Conservation (phyloP, 2,888 invertebrate species). For the Noctua pronuba region DNA sequence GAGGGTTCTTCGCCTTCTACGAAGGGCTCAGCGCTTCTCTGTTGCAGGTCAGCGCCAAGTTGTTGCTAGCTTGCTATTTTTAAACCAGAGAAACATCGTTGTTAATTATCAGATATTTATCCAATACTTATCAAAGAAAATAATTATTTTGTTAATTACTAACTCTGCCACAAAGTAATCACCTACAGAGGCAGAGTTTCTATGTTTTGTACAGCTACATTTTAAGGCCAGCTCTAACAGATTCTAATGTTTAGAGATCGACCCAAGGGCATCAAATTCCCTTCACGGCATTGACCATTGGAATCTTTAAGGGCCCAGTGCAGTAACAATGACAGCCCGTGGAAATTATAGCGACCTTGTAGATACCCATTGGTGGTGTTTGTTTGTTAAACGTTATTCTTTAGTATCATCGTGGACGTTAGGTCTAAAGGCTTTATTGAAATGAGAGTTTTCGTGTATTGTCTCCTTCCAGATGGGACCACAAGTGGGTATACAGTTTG, state of each 20-base stretch:
- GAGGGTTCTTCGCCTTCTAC: slow-evolving; percentile 82
- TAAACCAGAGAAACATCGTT: background rate
- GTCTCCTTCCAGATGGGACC: slow-evolving; percentile 81
- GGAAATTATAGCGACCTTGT: too few species aligned
- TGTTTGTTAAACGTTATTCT: background rate
- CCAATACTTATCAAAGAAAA: too few species aligned
- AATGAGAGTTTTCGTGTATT: background rate
- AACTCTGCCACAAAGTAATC: too few species aligned
- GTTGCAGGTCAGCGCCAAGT: slow-evolving; percentile 74
- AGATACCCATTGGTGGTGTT: background rate
- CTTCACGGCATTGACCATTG: too few species aligned
- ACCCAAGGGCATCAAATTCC: background rate
- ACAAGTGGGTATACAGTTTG: slow-evolving; percentile 82
- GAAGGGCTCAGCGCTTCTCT: slow-evolving; percentile 82
- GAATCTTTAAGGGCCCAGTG: too few species aligned
- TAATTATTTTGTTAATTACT: too few species aligned
- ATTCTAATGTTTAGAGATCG: background rate
- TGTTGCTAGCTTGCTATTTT: background rate
- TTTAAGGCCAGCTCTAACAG: background rate
- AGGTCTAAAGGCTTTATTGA: background rate
- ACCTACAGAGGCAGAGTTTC: background rate
- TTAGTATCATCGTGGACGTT: background rate
- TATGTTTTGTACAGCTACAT: background rate
- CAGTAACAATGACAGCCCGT: too few species aligned
- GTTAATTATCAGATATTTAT: too few species aligned